Percentiles rank a stretch among this genome's conserved stretches.
These are phyloP conservation scores for Sylvicapra grimmia DNA, from an alignment of 2,113 vertebrate genomes.

Conservation along the genomic window DNA sequence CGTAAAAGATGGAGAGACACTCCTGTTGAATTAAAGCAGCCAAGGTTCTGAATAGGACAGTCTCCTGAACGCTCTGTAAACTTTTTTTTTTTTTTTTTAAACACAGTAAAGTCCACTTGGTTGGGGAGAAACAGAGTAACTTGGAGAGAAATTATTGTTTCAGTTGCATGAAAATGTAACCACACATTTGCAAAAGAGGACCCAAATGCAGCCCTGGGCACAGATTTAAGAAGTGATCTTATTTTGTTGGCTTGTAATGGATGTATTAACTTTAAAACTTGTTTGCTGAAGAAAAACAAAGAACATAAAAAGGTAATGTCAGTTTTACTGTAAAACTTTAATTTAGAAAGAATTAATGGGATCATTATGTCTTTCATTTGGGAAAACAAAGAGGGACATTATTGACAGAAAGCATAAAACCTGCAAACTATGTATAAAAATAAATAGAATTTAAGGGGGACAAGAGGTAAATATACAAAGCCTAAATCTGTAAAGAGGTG, in stretches of 20 bases:
- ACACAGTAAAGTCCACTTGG: not conserved
- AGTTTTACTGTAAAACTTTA: constrained; percentile 40
- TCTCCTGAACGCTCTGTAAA: not conserved
- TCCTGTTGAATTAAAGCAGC: not conserved
- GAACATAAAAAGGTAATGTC: not conserved
- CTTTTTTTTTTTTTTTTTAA: not conserved
- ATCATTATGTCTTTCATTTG: not conserved
- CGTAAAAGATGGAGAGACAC: not conserved
- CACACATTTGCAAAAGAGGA: not conserved
- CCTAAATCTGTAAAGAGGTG: not conserved
- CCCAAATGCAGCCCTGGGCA: constrained; percentile 14
- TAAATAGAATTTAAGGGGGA: not conserved
- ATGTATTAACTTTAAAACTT: constrained; percentile 33
- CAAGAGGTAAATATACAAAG: not conserved
- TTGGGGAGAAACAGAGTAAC: not conserved
- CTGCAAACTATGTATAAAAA: not conserved
- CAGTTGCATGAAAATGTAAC: constrained; percentile 7
- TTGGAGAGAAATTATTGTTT: constrained; percentile 26
- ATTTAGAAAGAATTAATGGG: constrained; percentile 18
- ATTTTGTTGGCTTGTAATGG: constrained; percentile 23
- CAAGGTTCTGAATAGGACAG: not conserved
- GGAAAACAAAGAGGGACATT: not conserved
- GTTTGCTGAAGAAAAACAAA: constrained; percentile 24
- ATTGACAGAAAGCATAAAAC: constrained; percentile 11
- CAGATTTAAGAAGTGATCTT: constrained; percentile 25